Conservation (phyloP, 2,888 invertebrate species). For the Drosophila borborema region DNA sequence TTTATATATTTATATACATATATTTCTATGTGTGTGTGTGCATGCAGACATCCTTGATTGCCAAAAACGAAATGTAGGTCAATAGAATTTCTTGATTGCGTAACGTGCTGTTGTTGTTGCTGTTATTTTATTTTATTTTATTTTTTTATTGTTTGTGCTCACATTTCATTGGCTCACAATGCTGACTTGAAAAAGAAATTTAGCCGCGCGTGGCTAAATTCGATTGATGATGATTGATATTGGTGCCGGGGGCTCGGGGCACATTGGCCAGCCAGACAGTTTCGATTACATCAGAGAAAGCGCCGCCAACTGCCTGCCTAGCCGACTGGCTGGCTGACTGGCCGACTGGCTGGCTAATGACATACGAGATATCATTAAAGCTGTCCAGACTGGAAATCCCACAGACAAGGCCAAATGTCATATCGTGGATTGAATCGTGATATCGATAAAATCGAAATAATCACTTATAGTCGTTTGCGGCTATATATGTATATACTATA, state of each 20-base stretch:
- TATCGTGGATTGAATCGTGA: constrained; percentile 15
- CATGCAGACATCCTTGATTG: constrained; percentile 65
- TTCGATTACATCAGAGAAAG: constrained; percentile 53
- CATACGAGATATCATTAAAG: constrained; percentile 55
- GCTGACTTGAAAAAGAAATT: constrained; percentile 20
- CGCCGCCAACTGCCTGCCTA: constrained; percentile 10
- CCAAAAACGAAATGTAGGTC: constrained; percentile 72
- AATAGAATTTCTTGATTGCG: constrained; percentile 68
- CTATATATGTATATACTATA: constrained; percentile 1
- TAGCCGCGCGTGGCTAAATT: constrained; percentile 9
- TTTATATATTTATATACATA: constrained; percentile 3
- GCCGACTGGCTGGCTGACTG: constrained; percentile 14
- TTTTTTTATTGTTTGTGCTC: constrained; percentile 18
- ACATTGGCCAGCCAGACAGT: constrained; percentile 48
- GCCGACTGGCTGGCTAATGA: constrained; percentile 45
- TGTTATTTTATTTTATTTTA: constrained; percentile 12
- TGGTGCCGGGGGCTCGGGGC: neutral
- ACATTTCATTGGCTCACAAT: constrained; percentile 8
- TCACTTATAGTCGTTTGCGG: constrained; percentile 17
- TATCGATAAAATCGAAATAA: constrained; percentile 33
- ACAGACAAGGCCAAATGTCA: constrained; percentile 42
- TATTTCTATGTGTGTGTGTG: constrained; percentile 6
- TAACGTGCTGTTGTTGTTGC: constrained; percentile 43
- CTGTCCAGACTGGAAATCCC: constrained; percentile 54
- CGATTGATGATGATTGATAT: constrained; percentile 19